Base-by-base conservation (phyloP, 2,888 invertebrate species). In the Malacosoma neustria region DNA sequence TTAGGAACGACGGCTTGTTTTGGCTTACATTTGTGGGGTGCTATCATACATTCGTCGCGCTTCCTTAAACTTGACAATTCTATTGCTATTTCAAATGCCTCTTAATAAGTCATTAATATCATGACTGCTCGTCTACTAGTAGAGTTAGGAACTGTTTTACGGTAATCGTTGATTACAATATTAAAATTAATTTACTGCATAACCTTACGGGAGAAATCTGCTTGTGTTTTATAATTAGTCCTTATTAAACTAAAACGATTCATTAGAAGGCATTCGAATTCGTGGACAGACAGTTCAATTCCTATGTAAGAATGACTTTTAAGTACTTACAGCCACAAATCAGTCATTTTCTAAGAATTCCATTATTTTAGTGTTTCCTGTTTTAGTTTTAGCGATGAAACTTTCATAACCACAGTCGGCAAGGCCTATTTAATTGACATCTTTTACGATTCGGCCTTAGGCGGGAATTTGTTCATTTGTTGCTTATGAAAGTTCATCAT, bases 401-500 rank as follows among this genome's bases (percentile, higher is more conserved):
- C 69, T 68, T 70, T 61, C 69, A 66, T 61, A 63, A 68, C 63
- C 58, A 57, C 66, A 61, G 70, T 55, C 65, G 68, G 68, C 72
- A 80, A 82, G 81, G 79, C 81, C 71, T 54, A 54, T 51, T 51
- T 81, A 84, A 84, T 82, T 82, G 81, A 82, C 81, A 72, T 67
- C 69, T 72, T 63, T 56, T 54, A 56, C 45, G 46, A 49, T 53
- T 47, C 47, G 53, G 57, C 60, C 55, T 59, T 45, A 51, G 46
- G 44, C 41, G 47, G 48, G 57, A 56, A 50, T 59, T 55, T 63
- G 60, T 63, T 69, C 46, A 54, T 22, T 74, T 61, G 61, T 58
- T 61, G 66, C 65, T 61, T 54, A 69, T 69, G 70, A 70, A 73
- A 77, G 73, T 67, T 63, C 69, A 63, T 63, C 55, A 50, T 48